Evolutionary conservation across 2,797 vertebrate species (phyloP).

Genomic region (Falco novaeseelandiae): DNA sequence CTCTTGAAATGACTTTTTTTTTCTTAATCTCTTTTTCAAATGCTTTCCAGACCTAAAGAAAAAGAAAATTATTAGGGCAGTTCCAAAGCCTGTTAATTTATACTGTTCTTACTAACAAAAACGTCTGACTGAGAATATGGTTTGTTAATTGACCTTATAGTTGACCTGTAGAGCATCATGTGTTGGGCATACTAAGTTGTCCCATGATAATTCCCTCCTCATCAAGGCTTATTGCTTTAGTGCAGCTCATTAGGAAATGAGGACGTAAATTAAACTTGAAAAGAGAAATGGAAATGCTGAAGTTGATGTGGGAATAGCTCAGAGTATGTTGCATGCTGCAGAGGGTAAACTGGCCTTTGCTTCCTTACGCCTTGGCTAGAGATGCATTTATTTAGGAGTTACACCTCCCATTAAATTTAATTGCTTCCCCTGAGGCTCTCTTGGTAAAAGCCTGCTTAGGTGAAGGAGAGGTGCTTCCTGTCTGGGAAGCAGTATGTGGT

Average conservation of each 20-base stretch:
- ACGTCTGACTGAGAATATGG: background rate
- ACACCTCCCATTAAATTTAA: background rate
- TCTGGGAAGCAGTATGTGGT: background rate
- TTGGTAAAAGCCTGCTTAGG: background rate
- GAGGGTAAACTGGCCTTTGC: background rate
- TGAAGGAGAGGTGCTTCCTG: background rate
- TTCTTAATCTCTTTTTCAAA: background rate
- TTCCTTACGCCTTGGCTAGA: background rate
- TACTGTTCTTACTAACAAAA: background rate
- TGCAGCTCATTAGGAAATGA: slow-evolving; percentile 17
- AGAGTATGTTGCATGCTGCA: background rate
- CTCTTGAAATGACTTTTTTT: background rate
- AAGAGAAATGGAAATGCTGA: background rate
- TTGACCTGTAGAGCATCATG: background rate
- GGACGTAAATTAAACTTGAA: background rate
- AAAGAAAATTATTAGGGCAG: background rate
- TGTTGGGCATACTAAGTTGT: background rate
- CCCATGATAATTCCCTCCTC: background rate
- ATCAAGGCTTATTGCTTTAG: background rate
- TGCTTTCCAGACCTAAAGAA: background rate
- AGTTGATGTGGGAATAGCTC: background rate
- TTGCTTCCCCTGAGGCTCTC: background rate
- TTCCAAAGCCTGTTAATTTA: slow-evolving; percentile 1
- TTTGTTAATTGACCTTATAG: slow-evolving; percentile 35
- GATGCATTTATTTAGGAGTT: background rate